Evolutionary conservation across 2,113 vertebrate species (phyloP).

Genomic region (Hyperoodon ampullatus): DNA sequence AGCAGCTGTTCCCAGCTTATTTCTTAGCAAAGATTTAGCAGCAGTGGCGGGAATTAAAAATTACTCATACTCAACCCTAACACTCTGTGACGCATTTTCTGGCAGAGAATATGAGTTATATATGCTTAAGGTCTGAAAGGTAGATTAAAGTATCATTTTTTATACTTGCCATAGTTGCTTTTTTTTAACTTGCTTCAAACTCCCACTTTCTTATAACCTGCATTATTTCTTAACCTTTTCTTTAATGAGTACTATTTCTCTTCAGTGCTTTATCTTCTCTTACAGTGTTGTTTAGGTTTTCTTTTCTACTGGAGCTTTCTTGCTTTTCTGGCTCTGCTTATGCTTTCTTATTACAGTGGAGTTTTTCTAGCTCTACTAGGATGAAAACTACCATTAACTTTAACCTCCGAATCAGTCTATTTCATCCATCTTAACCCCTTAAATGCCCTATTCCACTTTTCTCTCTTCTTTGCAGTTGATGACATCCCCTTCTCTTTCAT

Average conservation of each 20-base stretch:
- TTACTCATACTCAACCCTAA: neutral
- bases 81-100: neutral
- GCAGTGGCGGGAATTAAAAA: constrained; percentile 1
- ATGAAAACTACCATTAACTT: neutral
- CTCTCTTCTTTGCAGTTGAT: neutral
- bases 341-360: neutral
- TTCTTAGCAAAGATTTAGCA: constrained; percentile 27
- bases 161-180: neutral
- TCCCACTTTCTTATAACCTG: neutral
- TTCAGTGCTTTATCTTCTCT: neutral
- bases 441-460: neutral
- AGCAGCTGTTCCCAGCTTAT: neutral
- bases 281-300: neutral
- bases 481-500: neutral
- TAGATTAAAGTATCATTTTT: neutral
- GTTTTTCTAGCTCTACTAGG: neutral
- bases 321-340: neutral
- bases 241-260: neutral
- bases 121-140: constrained; percentile 29
- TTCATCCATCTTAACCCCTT: neutral
- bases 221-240: constrained; percentile 11
- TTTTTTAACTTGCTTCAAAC: neutral
- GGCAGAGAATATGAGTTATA: neutral
- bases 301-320: neutral
- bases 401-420: neutral